Base-by-base conservation (phyloP, 2,113 vertebrate genomes). In the Paramisgurnus dabryanus region DNA sequence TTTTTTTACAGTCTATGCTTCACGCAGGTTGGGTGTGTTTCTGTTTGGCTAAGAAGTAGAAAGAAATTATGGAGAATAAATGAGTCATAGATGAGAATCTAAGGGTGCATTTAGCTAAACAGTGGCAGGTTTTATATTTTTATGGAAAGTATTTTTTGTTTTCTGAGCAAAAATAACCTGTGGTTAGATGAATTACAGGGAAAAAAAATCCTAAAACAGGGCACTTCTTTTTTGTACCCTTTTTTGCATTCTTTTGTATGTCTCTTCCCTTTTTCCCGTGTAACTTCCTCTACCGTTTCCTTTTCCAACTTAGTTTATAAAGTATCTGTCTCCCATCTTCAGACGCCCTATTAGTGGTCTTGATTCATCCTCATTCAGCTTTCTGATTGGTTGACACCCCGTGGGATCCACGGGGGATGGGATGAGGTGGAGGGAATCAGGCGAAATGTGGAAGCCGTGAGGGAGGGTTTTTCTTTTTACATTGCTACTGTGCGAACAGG, bases 111-210 rank as follows among this genome's bases (percentile, higher is more conserved):
- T 40, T 40, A 18, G 34, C 47, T 67, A 18, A 18, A 63, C 50
- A 27, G 45, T 45, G 39, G 9, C 47, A 22, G 53, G 11, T 22
- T 71, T 22, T 22, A 22, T 22, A 22, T 22, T 60, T 41, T 53
- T 64, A 71, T 77, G 22, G 53, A 17, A 49, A 50, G 34, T 11
- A 27, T 72, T 80, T 83, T 5, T 50, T 13, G 13, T 22, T 22
- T 34, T 68, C 67, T 67, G 43, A 53, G 75, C 78, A 63, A 76
- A 83, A 80, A 80, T 64, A 71, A 18, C 41, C 39, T n/a, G 40
- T 66, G 72, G 67, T 76, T 68, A 50, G 67, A 79, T 80, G 41
- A 76, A 70, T 70, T 83, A 80, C 82, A 80, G 70, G 64, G 50
- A n/a, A 67, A 71, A 71, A 5, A 18, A 7, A 76, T 27, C n/a